Evolutionary conservation across 2,113 vertebrate species (phyloP), one percentile per base, ranked within the genome.

Genomic region (Thomomys bottae): DNA sequence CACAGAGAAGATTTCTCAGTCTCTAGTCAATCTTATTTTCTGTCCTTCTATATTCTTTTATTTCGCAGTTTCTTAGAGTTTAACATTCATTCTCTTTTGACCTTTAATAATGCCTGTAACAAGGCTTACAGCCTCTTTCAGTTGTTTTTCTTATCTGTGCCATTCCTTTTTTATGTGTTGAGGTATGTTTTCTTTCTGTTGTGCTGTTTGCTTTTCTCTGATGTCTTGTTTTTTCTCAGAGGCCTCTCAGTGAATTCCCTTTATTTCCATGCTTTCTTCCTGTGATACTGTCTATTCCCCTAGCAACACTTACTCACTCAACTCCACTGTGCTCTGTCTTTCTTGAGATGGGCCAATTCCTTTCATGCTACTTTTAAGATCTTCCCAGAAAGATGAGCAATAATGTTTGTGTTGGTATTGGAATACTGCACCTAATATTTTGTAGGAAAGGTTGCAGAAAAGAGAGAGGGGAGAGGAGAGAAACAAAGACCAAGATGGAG

Each of bases 351-450:
- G 24, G 40, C 40, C 66, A 3, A 5, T 68, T 88, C 12, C 14
- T 67, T 79, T 88, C n/a, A 61, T 54, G 73, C 8, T 90, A 15
- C 57, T 85, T 88, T 94, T 82, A 90, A 73, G 38, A 75, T 68
- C 49, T 84, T n/a, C 79, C 59, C 71, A 66, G 32, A 72, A 61
- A 73, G 36, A 36, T 59, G 54, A 10, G 18, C 38, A 15, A 34
- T 85, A 28, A 70, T 38, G 36, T 36, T 66, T 32, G 32, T 23
- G 15, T 34, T 88, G 71, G 24, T 0, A 1, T 38, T 63, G 23
- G 67, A 61, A 79, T 61, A 30, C 28, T 63, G 59, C 70, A 42
- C 76, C 20, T 66, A 59, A 66, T 71, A 40, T 9, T 49, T 34
- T 28, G 11, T 32, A 57, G 70, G n/a, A 8, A 20, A 18, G 49